These are phyloP conservation scores for Oegoconia quadripuncta DNA, from an alignment of 2,888 invertebrate species.

Conservation along the genomic window DNA sequence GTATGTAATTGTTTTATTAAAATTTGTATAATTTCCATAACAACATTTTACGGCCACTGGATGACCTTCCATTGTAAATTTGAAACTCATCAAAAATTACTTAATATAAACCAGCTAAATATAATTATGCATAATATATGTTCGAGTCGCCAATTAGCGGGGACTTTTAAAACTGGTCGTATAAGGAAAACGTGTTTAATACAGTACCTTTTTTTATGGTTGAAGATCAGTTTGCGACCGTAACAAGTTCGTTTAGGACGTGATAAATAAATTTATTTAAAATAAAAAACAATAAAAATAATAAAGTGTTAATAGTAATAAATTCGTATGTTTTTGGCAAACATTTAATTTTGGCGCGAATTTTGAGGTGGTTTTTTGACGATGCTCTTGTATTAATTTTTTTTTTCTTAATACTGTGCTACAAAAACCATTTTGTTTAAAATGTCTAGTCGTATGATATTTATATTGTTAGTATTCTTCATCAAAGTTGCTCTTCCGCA, in stretches of 20 bases:
- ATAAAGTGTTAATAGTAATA: too few relatives aligned
- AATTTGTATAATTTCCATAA: neutral
- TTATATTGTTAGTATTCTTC: constrained; percentile 40
- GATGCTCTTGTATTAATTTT: too few relatives aligned
- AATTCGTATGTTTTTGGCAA: too few relatives aligned
- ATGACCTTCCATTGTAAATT: too few relatives aligned
- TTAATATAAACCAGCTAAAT: constrained; percentile 3
- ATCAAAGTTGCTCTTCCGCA: constrained; percentile 43
- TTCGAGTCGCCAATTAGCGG: too few relatives aligned
- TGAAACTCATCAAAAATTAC: constrained; percentile 4
- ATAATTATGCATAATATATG: neutral
- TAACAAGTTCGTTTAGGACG: constrained; percentile 23
- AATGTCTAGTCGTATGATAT: constrained; percentile 38
- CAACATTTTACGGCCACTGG: neutral
- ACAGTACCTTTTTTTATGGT: constrained; percentile 2
- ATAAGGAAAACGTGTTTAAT: neutral
- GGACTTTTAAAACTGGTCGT: constrained; percentile 5
- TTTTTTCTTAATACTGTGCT: too few relatives aligned
- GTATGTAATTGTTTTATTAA: too few relatives aligned
- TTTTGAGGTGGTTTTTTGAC: too few relatives aligned
- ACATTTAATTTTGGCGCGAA: too few relatives aligned
- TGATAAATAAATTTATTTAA: too few relatives aligned
- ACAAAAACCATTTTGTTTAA: constrained; percentile 19
- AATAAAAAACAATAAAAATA: too few relatives aligned
- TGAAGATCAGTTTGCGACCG: constrained; percentile 29